Evolutionary conservation across 2,113 vertebrate species (phyloP), one percentile per base, ranked within the genome.

Genomic region (Pituophis catenifer): DNA sequence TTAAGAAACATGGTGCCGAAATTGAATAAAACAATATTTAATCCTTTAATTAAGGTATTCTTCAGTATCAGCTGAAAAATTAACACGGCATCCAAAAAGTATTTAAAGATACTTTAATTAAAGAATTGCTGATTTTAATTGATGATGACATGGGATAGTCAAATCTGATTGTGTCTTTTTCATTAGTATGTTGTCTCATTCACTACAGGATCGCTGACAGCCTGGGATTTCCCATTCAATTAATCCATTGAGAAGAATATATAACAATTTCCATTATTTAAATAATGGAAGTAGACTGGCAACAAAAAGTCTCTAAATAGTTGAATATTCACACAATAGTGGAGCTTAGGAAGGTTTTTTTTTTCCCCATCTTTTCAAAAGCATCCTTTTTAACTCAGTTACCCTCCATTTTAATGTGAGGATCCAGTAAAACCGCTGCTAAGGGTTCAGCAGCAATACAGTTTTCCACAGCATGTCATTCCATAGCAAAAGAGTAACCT

Each of bases 381-480:
- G 8, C 54, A 86, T 52, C 13, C 19, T 33, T 75, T 89, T n/a
- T 26, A 48, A 26, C 38, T 15, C 6, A 70, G 70, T 75, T 94
- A 96, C 90, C 94, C 95, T 96, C 95, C 94, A 95, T 94, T 94
- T 90, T 33, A 89, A 93, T 96, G 93, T 89, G 24, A 65, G 86
- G 0, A 3, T 88, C 81, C 89, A 94, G 94, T 3, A 44, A 29
- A 21, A 15, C 94, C 11, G 0, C 91, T 33, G 85, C 15, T 90
- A 19, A 0, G 29, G 50, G 23, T 29, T 0, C 5, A 95, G 85
- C 89, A 91, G 86, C 57, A 90, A 11, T 33, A 15, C 7, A 62
- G 91, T 53, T 95, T 90, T 87, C 94, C 81, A 94, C 70, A 95
- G 94, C 91, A 75, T 91, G 50, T n/a, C 89, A 81, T 86, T 92